phyloP scores from a whole-genome alignment of 2,113 vertebrate species.

The Axis porcinus region DNA sequence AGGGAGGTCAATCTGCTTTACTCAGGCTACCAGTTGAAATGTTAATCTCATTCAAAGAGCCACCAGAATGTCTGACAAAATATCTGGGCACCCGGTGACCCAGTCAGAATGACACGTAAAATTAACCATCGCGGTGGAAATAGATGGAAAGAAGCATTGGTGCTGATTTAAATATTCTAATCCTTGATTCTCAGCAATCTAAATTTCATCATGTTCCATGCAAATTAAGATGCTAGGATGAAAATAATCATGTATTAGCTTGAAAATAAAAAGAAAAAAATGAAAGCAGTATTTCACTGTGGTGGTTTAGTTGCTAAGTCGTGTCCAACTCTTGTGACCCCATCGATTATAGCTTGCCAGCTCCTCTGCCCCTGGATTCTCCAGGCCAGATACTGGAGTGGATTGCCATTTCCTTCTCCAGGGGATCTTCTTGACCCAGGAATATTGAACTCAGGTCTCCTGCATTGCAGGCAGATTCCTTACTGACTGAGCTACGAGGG shows the following conservation, averaged over 20 bases:
- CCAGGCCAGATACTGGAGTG: not conserved
- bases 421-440: not conserved
- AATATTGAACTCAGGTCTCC: not conserved
- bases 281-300: not conserved
- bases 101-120: not conserved
- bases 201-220: not conserved
- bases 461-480: not conserved
- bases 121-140: not conserved
- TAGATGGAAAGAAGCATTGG: not conserved
- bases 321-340: not conserved
- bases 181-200: not conserved
- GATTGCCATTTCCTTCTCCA: not conserved
- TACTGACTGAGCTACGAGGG: not conserved
- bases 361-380: not conserved
- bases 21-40: not conserved
- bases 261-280: not conserved
- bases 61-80: not conserved
- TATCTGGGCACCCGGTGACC: not conserved
- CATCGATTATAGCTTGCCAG: not conserved
- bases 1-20: not conserved
- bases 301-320: not conserved
- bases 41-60: not conserved
- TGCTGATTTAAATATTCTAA: not conserved
- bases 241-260: not conserved
- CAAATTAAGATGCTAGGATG: not conserved